phyloP scores from a whole-genome alignment of 2,113 vertebrate genomes.

The Salvelinus sp. region DNA sequence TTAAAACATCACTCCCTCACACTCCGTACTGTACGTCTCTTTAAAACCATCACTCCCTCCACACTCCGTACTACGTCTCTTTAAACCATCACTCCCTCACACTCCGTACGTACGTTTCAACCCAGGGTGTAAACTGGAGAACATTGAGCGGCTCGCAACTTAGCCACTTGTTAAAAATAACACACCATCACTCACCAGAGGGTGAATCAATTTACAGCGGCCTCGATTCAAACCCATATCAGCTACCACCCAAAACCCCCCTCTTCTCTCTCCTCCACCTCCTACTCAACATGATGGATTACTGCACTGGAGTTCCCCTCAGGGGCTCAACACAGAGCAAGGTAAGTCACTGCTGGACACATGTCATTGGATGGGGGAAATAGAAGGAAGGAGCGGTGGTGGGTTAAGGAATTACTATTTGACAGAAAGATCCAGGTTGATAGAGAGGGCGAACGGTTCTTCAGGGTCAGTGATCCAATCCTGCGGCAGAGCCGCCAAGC shows the following conservation, averaged over 20 bases:
- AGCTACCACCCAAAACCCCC: constrained; percentile 50
- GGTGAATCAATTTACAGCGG: constrained; percentile 63
- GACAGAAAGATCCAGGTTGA: constrained; percentile 61
- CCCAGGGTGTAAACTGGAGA: constrained; percentile 12
- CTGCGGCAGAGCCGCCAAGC: constrained; percentile 44
- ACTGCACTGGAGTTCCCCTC: constrained; percentile 57
- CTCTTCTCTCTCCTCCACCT: neutral
- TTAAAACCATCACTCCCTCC: too few relatives aligned
- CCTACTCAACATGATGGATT: constrained; percentile 68
- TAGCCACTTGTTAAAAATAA: constrained; percentile 49
- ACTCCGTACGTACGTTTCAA: neutral
- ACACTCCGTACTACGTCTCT: neutral
- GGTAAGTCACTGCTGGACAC: constrained; percentile 55
- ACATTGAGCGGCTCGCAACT: too few relatives aligned
- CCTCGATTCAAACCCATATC: constrained; percentile 61
- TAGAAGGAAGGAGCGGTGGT: constrained; percentile 12
- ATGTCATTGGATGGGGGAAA: constrained; percentile 41
- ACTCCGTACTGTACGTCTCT: too few relatives aligned
- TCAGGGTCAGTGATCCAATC: constrained; percentile 74
- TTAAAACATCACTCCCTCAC: too few relatives aligned
- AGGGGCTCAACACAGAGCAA: constrained; percentile 20
- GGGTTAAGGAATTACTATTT: constrained; percentile 68
- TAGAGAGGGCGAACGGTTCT: constrained; percentile 57
- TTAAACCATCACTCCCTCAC: constrained; percentile 14
- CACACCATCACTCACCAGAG: constrained; percentile 52